Evolutionary conservation across 2,113 vertebrate genomes (phyloP).

Genomic region (Apodemus sylvaticus): DNA sequence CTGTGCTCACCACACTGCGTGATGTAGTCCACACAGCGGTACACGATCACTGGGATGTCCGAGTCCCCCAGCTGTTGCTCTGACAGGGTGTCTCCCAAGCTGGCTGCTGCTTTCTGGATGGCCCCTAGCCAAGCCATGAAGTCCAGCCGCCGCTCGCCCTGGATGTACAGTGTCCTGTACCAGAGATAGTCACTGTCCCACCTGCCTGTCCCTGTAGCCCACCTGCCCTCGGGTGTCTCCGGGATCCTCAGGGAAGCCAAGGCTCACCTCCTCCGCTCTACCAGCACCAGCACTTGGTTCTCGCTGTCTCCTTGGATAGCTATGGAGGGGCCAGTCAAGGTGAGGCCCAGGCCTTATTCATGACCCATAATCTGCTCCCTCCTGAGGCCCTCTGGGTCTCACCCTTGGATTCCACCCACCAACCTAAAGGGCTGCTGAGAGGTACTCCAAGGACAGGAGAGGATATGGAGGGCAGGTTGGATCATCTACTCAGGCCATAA

Average conservation of each 20-base stretch:
- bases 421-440: not conserved
- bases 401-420: slow-evolving; percentile 14
- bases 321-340: slow-evolving; percentile 74
- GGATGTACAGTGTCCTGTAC: slow-evolving; percentile 93
- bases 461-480: not conserved
- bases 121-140: slow-evolving; percentile 92
- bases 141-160: slow-evolving; percentile 93
- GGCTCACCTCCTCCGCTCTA: slow-evolving; percentile 93
- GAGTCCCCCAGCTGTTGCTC: slow-evolving; percentile 95
- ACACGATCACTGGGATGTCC: slow-evolving; percentile 93
- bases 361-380: slow-evolving; percentile 38
- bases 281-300: slow-evolving; percentile 95
- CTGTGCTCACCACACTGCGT: slow-evolving; percentile 91
- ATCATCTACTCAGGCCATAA: not conserved
- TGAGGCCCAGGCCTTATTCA: slow-evolving; percentile 9
- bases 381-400: not conserved
- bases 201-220: not conserved
- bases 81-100: slow-evolving; percentile 91
- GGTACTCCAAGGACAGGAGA: not conserved
- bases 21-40: slow-evolving; percentile 94
- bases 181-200: not conserved
- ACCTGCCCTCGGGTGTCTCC: not conserved
- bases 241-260: not conserved
- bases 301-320: slow-evolving; percentile 93
- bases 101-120: slow-evolving; percentile 92